phyloP scores from a whole-genome alignment of 2,797 vertebrate species.

The Cyprinodon diabolis region DNA sequence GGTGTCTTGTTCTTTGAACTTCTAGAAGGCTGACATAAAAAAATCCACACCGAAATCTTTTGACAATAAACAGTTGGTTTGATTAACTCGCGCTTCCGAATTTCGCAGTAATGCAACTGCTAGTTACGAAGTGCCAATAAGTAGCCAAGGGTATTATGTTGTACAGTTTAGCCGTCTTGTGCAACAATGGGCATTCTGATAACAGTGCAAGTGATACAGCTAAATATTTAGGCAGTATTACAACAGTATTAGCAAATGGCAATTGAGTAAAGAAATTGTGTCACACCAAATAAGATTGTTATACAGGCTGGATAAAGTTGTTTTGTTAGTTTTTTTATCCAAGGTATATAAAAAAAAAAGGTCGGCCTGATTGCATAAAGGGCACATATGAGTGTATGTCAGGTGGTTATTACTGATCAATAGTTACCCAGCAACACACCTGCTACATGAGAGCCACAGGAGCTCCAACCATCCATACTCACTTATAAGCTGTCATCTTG shows the following conservation, averaged over 20 bases:
- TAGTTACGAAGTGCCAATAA: slow-evolving; percentile 43
- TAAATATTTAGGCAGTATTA: slow-evolving; percentile 61
- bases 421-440: background rate
- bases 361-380: background rate
- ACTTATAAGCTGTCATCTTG: background rate
- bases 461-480: slow-evolving; percentile 1
- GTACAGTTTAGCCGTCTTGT: slow-evolving; percentile 52
- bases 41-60: slow-evolving; percentile 15
- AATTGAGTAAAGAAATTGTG: slow-evolving; percentile 54
- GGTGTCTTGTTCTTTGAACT: background rate
- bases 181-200: slow-evolving; percentile 62
- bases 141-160: slow-evolving; percentile 52
- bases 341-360: background rate
- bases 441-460: background rate
- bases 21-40: slow-evolving; percentile 3
- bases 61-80: slow-evolving; percentile 30
- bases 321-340: slow-evolving; percentile 4
- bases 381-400: background rate
- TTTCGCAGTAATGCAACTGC: slow-evolving; percentile 24
- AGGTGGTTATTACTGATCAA: background rate
- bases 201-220: slow-evolving; percentile 68
- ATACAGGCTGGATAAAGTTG: slow-evolving; percentile 7
- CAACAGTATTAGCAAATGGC: slow-evolving; percentile 33
- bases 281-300: slow-evolving; percentile 39
- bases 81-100: slow-evolving; percentile 26